These are phyloP conservation scores for Ecdyonurus torrentis DNA, from an alignment of 2,888 invertebrate genomes.

Conservation along the genomic window DNA sequence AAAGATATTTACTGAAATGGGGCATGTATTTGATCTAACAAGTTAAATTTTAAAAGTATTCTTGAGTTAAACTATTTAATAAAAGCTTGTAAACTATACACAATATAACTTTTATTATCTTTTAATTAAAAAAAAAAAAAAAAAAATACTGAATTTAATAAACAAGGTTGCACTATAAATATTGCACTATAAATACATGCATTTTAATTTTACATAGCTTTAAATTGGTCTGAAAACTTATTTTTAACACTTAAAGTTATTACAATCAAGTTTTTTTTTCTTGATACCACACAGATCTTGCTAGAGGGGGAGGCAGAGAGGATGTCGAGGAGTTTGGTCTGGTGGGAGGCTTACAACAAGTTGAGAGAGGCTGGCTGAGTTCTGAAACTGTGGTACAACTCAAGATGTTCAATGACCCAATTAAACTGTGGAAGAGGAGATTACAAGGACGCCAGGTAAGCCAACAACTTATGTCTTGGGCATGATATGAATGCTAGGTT, in stretches of 20 bases:
- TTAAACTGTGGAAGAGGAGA: conserved; percentile 57
- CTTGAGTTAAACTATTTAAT: too few species aligned
- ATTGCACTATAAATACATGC: not conserved
- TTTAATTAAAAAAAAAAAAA: too few species aligned
- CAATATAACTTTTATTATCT: too few species aligned
- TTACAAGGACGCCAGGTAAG: conserved; percentile 46
- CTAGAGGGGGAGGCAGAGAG: not conserved
- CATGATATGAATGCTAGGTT: too few species aligned
- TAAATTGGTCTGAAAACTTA: not conserved
- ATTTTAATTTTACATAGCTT: conserved; percentile 1
- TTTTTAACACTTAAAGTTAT: conserved; percentile 2
- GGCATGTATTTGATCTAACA: too few species aligned
- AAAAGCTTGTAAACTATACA: too few species aligned
- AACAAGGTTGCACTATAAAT: too few species aligned
- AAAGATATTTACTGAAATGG: too few species aligned
- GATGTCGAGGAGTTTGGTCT: conserved; percentile 43
- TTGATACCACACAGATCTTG: not conserved
- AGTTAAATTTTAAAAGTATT: too few species aligned
- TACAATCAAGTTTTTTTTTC: not conserved
- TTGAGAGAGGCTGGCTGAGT: conserved; percentile 73
- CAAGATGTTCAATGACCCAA: conserved; percentile 56
- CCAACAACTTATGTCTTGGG: too few species aligned
- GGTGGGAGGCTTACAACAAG: conserved; percentile 31
- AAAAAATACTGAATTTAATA: too few species aligned
- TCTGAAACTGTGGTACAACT: conserved; percentile 69